Evolutionary conservation across 2,888 invertebrate species (phyloP), one percentile per base, ranked within the genome.

Genomic region (Chesias legatella): DNA sequence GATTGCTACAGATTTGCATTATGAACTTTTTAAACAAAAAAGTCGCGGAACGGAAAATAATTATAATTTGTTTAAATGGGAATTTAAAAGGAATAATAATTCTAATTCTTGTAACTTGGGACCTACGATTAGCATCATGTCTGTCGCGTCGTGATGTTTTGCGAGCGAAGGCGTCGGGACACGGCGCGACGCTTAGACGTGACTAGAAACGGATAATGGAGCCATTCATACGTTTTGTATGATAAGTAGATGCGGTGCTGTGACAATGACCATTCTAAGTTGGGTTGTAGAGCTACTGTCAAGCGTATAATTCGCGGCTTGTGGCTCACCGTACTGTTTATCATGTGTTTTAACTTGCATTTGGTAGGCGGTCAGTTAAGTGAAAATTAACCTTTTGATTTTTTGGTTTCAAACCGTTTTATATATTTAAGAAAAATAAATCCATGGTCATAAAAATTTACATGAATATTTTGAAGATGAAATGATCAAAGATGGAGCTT

Each of bases 181-280:
- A 46, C 48, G 53, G 51, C 27, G 29, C 48, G 53, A 48, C 27
- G 29, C 26, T 20, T 8, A 44, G 42, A 50, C 54, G 54, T 55
- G 54, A 55, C 54, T 37, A 48, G 49, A 50, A 50, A 48, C 24
- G 33, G 33, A 40, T 35, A 42, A 42, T 43, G 37, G 38, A 33
- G 10, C 29, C 48, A 49, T 50, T 48, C 52, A 52, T 55, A 48
- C 41, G 48, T 50, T 52, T 55, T 46, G 50, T 52, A 55, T 55
- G 54, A 44, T 48, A 54, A 48, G 49, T 49, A 45, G 48, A 39
- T 45, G 34, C 47, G 42, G 39, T 42, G 37, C 39, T 38, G 49
- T 37, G 51, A 45, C 46, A 44, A 45, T 40, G 45, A 46, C 37
- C 46, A 32, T 47, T 41, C 41, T 44, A 48, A 39, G 46, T 50